A percentile compares a stretch with the other conserved stretches of the same genome.
These are phyloP conservation scores for Festucalex cinctus DNA, from an alignment of 2,113 vertebrate genomes.

Conservation along the genomic window DNA sequence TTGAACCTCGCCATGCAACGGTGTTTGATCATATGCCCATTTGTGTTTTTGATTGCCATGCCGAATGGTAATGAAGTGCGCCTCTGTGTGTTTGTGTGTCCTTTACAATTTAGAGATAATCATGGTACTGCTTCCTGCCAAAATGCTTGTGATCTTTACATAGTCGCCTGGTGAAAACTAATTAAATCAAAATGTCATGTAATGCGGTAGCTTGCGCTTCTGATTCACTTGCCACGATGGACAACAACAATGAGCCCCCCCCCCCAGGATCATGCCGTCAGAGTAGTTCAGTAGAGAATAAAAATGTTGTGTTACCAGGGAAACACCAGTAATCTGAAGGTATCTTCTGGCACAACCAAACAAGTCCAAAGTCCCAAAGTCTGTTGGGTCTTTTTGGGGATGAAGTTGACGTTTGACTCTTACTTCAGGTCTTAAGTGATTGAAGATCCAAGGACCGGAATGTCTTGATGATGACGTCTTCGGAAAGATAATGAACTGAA, in stretches of 20 bases:
- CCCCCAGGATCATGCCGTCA: not conserved
- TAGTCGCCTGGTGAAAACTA: constrained; percentile 7
- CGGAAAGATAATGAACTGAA: not conserved
- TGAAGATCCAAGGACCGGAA: not conserved
- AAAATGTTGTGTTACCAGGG: not conserved
- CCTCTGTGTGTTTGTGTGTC: constrained; percentile 10
- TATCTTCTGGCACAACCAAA: not conserved
- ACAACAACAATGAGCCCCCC: not conserved
- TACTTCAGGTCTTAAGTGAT: not conserved
- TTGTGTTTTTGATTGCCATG: constrained; percentile 1
- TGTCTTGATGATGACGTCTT: not conserved
- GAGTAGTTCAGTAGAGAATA: not conserved
- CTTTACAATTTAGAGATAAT: constrained; percentile 4
- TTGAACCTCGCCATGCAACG: not conserved
- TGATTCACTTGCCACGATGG: not conserved
- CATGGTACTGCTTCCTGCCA: not conserved
- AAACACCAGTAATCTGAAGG: not conserved
- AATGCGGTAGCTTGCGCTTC: not conserved
- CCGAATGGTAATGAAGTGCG: not conserved
- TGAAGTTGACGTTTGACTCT: not conserved
- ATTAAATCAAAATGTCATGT: constrained; percentile 10
- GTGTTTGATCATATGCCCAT: constrained; percentile 4
- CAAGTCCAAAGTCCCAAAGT: not conserved
- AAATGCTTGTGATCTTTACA: constrained; percentile 5
- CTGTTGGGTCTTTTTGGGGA: not conserved